phyloP scores from a whole-genome alignment of 2,888 invertebrate species.

The Archips crataeganus region DNA sequence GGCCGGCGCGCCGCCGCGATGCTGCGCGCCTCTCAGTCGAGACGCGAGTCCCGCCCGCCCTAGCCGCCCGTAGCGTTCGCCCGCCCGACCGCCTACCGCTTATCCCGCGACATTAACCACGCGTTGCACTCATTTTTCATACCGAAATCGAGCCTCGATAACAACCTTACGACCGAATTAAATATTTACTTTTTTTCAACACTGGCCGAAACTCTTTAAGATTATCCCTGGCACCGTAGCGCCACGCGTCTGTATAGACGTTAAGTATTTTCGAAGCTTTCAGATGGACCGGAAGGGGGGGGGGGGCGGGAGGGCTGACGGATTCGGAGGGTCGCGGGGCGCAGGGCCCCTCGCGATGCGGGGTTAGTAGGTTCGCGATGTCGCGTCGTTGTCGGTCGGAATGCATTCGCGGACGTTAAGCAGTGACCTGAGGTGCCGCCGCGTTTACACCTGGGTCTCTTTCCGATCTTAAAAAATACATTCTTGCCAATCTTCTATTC shows the following conservation, averaged over 20 bases:
- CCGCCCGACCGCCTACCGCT: slow-evolving; percentile 72
- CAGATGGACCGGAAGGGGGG: slow-evolving; percentile 78
- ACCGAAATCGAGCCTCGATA: slow-evolving; percentile 58
- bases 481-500: slow-evolving; percentile 46
- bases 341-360: slow-evolving; percentile 82
- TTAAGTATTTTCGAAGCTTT: slow-evolving; percentile 83
- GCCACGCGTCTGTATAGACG: slow-evolving; percentile 74
- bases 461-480: slow-evolving; percentile 60
- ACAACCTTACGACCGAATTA: slow-evolving; percentile 57
- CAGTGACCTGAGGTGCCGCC: slow-evolving; percentile 83
- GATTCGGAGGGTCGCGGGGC: slow-evolving; percentile 82
- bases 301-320: slow-evolving; percentile 73
- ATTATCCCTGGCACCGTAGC: slow-evolving; percentile 58
- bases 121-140: slow-evolving; percentile 57
- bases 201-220: slow-evolving; percentile 52
- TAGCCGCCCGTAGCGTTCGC: slow-evolving; percentile 77
- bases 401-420: slow-evolving; percentile 85
- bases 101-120: slow-evolving; percentile 65
- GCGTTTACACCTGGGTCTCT: slow-evolving; percentile 78
- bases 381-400: slow-evolving; percentile 84
- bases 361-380: slow-evolving; percentile 85
- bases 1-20: slow-evolving; percentile 87
- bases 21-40: slow-evolving; percentile 89
- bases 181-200: slow-evolving; percentile 54
- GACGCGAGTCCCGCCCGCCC: slow-evolving; percentile 87